phyloP scores from a whole-genome alignment of 2,797 vertebrate genomes.

The Smutsia temminckii region DNA sequence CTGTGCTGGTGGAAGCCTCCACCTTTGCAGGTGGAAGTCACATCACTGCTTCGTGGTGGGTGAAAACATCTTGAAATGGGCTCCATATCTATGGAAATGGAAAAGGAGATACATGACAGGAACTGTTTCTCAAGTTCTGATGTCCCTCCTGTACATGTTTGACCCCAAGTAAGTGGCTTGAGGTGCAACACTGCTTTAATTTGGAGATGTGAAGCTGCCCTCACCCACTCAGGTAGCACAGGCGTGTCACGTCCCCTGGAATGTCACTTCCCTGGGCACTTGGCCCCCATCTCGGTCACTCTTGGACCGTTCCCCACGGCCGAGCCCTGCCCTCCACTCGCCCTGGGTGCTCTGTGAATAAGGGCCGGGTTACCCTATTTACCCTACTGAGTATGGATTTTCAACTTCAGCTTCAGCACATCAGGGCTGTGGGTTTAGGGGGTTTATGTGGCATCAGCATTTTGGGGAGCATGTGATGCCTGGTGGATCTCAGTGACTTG shows the following conservation, averaged over 20 bases:
- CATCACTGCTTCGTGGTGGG: not conserved
- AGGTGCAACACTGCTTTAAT: not conserved
- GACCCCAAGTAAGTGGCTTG: not conserved
- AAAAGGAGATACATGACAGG: not conserved
- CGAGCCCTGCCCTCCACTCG: not conserved
- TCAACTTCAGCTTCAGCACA: accelerated
- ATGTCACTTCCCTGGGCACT: not conserved
- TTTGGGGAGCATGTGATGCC: not conserved
- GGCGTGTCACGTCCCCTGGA: not conserved
- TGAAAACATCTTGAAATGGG: not conserved
- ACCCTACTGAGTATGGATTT: not conserved
- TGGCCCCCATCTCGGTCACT: not conserved
- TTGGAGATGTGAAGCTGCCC: not conserved
- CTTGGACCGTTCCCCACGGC: not conserved
- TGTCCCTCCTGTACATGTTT: not conserved
- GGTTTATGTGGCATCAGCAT: not conserved
- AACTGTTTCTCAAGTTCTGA: not conserved
- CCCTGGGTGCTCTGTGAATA: not conserved
- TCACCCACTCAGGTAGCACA: not conserved
- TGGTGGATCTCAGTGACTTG: not conserved
- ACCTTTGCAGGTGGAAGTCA: not conserved
- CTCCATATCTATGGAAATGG: not conserved
- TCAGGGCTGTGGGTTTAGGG: not conserved
- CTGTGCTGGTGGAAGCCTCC: not conserved
- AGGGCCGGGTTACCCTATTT: not conserved